Conservation (phyloP, 2,888 invertebrate genomes). For the Noctua comes region DNA sequence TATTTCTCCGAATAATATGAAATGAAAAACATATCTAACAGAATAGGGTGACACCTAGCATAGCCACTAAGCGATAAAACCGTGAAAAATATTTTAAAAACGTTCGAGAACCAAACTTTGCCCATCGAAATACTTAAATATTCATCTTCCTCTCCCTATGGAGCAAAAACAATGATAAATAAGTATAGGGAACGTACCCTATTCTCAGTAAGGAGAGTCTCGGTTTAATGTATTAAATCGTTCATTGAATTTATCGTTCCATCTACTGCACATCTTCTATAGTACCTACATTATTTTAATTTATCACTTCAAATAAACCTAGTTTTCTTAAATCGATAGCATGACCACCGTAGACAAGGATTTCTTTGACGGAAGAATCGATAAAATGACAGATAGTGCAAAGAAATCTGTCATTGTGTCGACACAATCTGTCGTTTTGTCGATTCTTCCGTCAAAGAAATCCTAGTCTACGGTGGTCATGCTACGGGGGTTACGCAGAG, state of each 20-base stretch:
- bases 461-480: no score
- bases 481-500: background rate
- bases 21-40: background rate
- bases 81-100: background rate
- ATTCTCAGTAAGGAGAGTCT: background rate
- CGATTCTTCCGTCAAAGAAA: no score
- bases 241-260: slow-evolving; percentile 19
- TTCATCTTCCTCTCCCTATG: background rate
- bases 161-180: slow-evolving; percentile 1
- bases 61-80: background rate
- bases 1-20: background rate
- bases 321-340: slow-evolving; percentile 18
- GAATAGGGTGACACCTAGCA: background rate
- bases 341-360: no score
- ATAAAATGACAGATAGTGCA: no score
- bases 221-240: slow-evolving; percentile 16
- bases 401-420: no score
- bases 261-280: background rate
- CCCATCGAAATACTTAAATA: background rate
- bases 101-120: background rate
- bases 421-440: no score
- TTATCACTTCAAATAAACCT: slow-evolving; percentile 15
- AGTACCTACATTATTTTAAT: slow-evolving; percentile 15
- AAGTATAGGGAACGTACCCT: slow-evolving; percentile 1
- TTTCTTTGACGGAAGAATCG: no score